These are phyloP conservation scores for Caenorhabditis sinica DNA, from an alignment of 2,888 invertebrate genomes.

Conservation along the genomic window DNA sequence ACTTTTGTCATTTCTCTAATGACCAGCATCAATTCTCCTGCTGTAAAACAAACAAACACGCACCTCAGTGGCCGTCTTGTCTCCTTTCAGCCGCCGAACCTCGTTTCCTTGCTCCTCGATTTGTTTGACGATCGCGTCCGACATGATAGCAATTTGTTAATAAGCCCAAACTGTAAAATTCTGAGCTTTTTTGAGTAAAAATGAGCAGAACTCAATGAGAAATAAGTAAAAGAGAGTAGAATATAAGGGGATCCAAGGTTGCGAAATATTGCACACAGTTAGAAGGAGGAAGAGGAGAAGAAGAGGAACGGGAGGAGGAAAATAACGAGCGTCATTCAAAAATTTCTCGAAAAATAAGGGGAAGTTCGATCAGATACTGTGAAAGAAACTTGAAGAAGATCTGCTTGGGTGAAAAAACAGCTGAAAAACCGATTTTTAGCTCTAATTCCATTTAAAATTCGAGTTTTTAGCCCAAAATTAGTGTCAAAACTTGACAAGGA, in stretches of 20 bases:
- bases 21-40: neutral
- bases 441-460: neutral
- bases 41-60: neutral
- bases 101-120: slow-evolving; percentile 69
- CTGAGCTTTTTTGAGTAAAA: too few relatives aligned
- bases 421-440: neutral
- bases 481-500: slow-evolving; percentile 15
- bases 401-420: too few relatives aligned
- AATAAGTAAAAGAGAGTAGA: neutral
- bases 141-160: slow-evolving; percentile 40
- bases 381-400: neutral
- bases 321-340: slow-evolving; percentile 5
- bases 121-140: slow-evolving; percentile 62
- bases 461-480: neutral
- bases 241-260: slow-evolving; percentile 5
- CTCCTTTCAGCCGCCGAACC: slow-evolving; percentile 67
- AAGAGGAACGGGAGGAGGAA: neutral
- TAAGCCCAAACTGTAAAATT: slow-evolving; percentile 48
- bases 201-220: neutral
- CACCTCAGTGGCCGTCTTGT: slow-evolving; percentile 56
- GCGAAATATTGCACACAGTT: slow-evolving; percentile 49
- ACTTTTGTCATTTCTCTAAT: neutral
- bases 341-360: too few relatives aligned
- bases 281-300: neutral
- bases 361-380: too few relatives aligned